Percentiles rank a stretch among this genome's conserved stretches.
phyloP scores from a whole-genome alignment of 2,888 invertebrate genomes.

The Patella depressa region DNA sequence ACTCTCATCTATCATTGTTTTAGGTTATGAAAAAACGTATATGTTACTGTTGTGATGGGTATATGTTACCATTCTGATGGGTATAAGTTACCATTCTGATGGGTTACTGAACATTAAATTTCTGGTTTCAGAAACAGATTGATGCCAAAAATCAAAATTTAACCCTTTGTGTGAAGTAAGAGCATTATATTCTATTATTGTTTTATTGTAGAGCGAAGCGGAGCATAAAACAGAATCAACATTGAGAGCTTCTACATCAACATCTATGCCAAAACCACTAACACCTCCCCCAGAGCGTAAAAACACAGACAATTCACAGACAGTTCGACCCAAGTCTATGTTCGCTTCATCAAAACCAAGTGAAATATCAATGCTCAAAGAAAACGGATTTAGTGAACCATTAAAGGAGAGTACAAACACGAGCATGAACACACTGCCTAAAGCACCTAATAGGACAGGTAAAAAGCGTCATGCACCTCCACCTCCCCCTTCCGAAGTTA shows the following conservation, averaged over 20 bases:
- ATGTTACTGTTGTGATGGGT: no score
- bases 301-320: slow-evolving; percentile 17
- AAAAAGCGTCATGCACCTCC: slow-evolving; percentile 70
- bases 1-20: no score
- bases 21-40: no score
- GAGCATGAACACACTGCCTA: not conserved
- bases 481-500: slow-evolving; percentile 49
- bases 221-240: no score
- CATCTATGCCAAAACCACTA: slow-evolving; percentile 19
- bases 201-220: no score
- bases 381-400: not conserved
- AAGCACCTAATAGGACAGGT: slow-evolving; percentile 36
- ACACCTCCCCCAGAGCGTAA: slow-evolving; percentile 22
- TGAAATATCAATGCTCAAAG: not conserved
- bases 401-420: not conserved
- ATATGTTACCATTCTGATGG: no score
- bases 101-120: no score
- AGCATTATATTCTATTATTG: no score
- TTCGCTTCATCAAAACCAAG: slow-evolving; percentile 28
- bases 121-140: no score
- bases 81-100: no score
- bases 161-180: no score
- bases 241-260: not conserved
- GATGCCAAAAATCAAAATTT: no score
- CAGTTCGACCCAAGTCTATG: slow-evolving; percentile 47